These are phyloP conservation scores for Ariolimax columbianus DNA, from an alignment of 2,888 invertebrate genomes.

Conservation along the genomic window DNA sequence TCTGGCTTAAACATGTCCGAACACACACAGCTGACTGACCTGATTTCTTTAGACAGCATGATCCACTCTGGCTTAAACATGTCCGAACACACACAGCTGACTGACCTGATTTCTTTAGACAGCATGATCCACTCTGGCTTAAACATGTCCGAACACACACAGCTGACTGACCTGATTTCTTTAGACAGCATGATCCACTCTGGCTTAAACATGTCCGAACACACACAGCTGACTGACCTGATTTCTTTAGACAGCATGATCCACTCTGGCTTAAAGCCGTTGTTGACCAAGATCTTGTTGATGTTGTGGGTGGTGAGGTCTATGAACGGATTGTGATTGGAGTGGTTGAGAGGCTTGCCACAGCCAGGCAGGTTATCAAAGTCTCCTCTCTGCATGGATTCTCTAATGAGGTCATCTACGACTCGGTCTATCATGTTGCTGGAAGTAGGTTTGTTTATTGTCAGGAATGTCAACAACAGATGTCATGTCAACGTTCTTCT, in stretches of 20 bases:
- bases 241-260: conserved; percentile 91
- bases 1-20: conserved; percentile 93
- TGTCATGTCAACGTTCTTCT: no score
- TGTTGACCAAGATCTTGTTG: conserved; percentile 90
- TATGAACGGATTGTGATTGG: conserved; percentile 88
- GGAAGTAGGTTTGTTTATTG: conserved; percentile 37
- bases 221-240: conserved; percentile 80
- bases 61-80: conserved; percentile 96
- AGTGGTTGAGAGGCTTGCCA: conserved; percentile 88
- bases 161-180: conserved; percentile 84
- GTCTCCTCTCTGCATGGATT: conserved; percentile 92
- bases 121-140: conserved; percentile 93
- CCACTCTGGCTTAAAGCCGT: conserved; percentile 95
- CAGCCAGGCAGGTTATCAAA: conserved; percentile 90
- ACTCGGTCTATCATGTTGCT: conserved; percentile 88
- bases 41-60: conserved; percentile 89
- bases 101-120: conserved; percentile 88
- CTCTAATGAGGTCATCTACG: conserved; percentile 94
- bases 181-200: conserved; percentile 93
- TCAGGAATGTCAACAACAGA: neutral
- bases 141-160: no score
- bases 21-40: conserved; percentile 80
- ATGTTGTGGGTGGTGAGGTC: conserved; percentile 92
- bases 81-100: no score
- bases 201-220: no score